Evolutionary conservation across 2,888 invertebrate species (phyloP).

Genomic region (Fragum fragum): DNA sequence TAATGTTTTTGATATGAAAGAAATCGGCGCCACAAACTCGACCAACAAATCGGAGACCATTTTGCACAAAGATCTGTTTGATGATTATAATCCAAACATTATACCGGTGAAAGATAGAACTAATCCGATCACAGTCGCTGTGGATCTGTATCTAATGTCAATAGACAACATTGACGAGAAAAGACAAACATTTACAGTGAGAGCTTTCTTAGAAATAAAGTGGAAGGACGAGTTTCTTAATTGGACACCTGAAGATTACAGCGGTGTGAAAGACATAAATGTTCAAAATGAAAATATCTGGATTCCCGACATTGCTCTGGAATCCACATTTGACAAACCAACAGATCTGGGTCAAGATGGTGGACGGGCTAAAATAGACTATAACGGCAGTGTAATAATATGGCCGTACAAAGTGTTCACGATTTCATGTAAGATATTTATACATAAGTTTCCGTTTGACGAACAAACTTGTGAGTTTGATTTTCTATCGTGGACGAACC

Average conservation of each 20-base stretch:
- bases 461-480: conserved; percentile 66
- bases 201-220: conserved; percentile 55
- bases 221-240: conserved; percentile 64
- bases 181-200: conserved; percentile 56
- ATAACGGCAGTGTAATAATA: conserved; percentile 53
- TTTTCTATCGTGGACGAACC: conserved; percentile 63
- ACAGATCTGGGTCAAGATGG: conserved; percentile 59
- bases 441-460: conserved; percentile 68
- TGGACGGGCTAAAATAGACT: conserved; percentile 44
- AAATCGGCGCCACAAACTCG: not conserved
- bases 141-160: conserved; percentile 61
- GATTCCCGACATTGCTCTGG: conserved; percentile 58
- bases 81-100: conserved; percentile 48
- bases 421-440: conserved; percentile 50
- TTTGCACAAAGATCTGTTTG: conserved; percentile 49
- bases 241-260: conserved; percentile 46
- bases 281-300: conserved; percentile 59
- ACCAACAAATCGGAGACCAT: conserved; percentile 29
- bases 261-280: conserved; percentile 49
- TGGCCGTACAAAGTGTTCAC: conserved; percentile 62
- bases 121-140: conserved; percentile 35
- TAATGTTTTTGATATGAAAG: not conserved
- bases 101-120: conserved; percentile 36
- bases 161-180: conserved; percentile 65
- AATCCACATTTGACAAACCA: conserved; percentile 50